A percentile compares a stretch with the other conserved stretches of the same genome.
These are phyloP conservation scores for Exaiptasia diaphana DNA, from an alignment of 64 coral and sea anemone genomes.

Conservation along the genomic window DNA sequence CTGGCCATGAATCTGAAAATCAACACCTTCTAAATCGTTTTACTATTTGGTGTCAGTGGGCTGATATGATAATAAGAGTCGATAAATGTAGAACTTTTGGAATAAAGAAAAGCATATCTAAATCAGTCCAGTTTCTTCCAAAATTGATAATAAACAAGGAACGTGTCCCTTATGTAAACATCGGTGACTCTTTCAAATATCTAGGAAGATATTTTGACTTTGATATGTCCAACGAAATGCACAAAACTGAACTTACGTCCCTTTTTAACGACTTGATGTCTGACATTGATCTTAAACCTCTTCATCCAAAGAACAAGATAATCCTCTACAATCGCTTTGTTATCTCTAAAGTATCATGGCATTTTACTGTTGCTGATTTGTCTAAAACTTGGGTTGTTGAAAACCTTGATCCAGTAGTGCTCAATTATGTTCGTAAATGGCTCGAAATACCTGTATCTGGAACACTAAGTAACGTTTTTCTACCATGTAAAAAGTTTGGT, in stretches of 20 bases:
- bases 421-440: neutral
- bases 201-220: constrained; percentile 1
- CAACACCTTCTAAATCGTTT: neutral
- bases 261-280: neutral
- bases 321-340: constrained; percentile 8
- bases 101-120: neutral
- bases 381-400: constrained; percentile 4
- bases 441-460: constrained; percentile 5
- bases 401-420: neutral
- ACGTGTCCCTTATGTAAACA: neutral
- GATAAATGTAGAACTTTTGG: neutral
- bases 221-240: neutral
- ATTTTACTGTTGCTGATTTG: neutral
- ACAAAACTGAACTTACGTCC: constrained; percentile 7
- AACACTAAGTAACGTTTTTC: constrained; percentile 25
- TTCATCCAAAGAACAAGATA: constrained; percentile 22
- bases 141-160: neutral
- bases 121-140: neutral
- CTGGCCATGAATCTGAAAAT: neutral
- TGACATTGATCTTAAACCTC: neutral
- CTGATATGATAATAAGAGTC: too few relatives aligned
- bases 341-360: constrained; percentile 7
- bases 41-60: too few relatives aligned
- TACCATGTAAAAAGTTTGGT: constrained; percentile 38
- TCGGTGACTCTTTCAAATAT: neutral